These are phyloP conservation scores for Mesorhabditis sp. DNA, from an alignment of 2,888 invertebrate species.

Conservation along the genomic window DNA sequence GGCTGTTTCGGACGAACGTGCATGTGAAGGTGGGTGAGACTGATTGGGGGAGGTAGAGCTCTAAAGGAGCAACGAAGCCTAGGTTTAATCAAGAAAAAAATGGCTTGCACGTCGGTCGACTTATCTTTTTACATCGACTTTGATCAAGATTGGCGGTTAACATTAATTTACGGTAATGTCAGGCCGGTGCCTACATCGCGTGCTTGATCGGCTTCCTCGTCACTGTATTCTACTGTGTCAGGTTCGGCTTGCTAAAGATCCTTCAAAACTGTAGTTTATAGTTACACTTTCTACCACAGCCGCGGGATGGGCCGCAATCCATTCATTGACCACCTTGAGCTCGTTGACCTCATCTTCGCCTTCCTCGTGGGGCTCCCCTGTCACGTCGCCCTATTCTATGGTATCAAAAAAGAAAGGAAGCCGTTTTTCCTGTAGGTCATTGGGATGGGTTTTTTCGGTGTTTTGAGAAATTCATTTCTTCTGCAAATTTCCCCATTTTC, in stretches of 20 bases:
- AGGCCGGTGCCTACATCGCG: constrained; percentile 24
- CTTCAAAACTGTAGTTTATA: not conserved
- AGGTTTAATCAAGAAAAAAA: not conserved
- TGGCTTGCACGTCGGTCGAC: not conserved
- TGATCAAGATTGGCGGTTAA: not conserved
- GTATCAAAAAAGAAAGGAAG: constrained; percentile 31
- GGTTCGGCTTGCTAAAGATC: not conserved
- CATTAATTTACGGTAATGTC: not conserved
- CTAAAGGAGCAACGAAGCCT: not conserved
- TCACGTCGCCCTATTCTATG: constrained; percentile 32
- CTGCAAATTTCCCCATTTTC: constrained; percentile 9
- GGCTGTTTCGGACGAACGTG: constrained; percentile 38
- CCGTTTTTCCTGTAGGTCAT: constrained; percentile 25
- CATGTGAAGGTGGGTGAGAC: constrained; percentile 31
- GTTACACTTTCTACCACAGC: constrained; percentile 21
- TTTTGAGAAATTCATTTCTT: constrained; percentile 6
- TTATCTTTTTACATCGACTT: not conserved
- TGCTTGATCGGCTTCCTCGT: constrained; percentile 18
- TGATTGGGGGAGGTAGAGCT: not conserved
- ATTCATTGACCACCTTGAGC: constrained; percentile 24
- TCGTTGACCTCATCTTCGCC: constrained; percentile 37
- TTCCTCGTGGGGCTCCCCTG: constrained; percentile 41
- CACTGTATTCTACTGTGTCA: constrained; percentile 19
- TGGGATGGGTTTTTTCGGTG: not conserved
- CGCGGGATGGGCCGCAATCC: constrained; percentile 24